Conservation (phyloP, 2,797 vertebrate species). For the Bucorvus abyssinicus region DNA sequence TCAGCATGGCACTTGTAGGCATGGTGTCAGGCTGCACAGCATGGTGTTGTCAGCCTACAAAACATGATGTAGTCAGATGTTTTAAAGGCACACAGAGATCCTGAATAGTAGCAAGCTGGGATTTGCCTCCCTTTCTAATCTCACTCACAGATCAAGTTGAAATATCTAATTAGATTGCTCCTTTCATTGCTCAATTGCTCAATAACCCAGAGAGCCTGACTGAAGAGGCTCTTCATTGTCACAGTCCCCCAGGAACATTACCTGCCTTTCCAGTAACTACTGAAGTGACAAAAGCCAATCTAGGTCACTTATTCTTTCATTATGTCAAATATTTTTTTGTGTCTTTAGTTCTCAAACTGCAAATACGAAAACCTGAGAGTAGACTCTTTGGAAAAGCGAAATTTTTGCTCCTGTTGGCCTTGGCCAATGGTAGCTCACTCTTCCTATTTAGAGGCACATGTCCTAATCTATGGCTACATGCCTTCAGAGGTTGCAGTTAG, state of each 20-base stretch:
- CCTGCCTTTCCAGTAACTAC: neutral
- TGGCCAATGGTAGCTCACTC: neutral
- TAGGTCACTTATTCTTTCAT: neutral
- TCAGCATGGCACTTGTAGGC: neutral
- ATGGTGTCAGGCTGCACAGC: no score
- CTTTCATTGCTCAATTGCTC: neutral
- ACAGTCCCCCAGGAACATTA: neutral
- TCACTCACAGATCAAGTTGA: neutral
- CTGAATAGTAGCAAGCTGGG: neutral
- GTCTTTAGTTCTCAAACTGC: neutral
- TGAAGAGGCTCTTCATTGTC: neutral
- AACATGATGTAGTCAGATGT: neutral
- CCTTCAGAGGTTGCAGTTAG: neutral
- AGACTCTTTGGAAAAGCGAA: neutral
- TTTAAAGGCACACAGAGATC: neutral
- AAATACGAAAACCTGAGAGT: fast-evolving
- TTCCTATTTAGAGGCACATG: neutral
- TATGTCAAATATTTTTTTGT: neutral
- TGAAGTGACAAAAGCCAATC: neutral
- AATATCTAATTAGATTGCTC: neutral
- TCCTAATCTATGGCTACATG: neutral
- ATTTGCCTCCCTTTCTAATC: neutral
- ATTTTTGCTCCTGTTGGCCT: neutral
- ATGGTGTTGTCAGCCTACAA: neutral
- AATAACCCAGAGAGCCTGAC: neutral